phyloP scores from a whole-genome alignment of 2,797 vertebrate genomes.

The Melanogrammus aeglefinus region DNA sequence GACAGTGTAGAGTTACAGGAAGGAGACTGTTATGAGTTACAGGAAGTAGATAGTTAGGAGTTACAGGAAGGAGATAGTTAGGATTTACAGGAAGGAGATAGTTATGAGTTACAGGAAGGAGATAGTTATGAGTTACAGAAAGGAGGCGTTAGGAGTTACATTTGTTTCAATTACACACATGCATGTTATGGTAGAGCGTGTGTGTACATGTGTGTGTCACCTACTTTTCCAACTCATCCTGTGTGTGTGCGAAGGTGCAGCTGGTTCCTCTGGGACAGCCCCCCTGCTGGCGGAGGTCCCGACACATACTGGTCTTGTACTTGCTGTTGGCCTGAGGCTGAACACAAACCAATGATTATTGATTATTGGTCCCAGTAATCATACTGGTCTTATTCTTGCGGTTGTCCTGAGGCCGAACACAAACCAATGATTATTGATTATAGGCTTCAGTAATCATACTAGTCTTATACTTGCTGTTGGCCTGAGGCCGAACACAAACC shows the following conservation, averaged over 20 bases:
- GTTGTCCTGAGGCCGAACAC: conserved; percentile 86
- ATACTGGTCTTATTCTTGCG: conserved; percentile 98
- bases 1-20: too few species aligned
- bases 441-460: too few species aligned
- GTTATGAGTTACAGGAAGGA: not conserved
- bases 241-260: conserved; percentile 96
- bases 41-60: too few species aligned
- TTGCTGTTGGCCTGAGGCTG: conserved; percentile 96
- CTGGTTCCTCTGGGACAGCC: conserved; percentile 91
- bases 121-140: too few species aligned
- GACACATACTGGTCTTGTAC: conserved; percentile 97
- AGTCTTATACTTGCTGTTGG: too few species aligned
- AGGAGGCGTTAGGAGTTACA: too few species aligned
- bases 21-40: too few species aligned
- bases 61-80: not conserved
- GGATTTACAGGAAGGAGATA: not conserved
- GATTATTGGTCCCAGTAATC: conserved; percentile 32
- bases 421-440: too few species aligned
- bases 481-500: too few species aligned
- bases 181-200: not conserved
- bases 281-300: conserved; percentile 93
- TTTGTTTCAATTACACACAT: not conserved
- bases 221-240: conserved; percentile 97
- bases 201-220: conserved; percentile 33
- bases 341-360: conserved; percentile 24